Evolutionary conservation across 2,797 vertebrate species (phyloP).

Genomic region (Aeoliscus strigatus): DNA sequence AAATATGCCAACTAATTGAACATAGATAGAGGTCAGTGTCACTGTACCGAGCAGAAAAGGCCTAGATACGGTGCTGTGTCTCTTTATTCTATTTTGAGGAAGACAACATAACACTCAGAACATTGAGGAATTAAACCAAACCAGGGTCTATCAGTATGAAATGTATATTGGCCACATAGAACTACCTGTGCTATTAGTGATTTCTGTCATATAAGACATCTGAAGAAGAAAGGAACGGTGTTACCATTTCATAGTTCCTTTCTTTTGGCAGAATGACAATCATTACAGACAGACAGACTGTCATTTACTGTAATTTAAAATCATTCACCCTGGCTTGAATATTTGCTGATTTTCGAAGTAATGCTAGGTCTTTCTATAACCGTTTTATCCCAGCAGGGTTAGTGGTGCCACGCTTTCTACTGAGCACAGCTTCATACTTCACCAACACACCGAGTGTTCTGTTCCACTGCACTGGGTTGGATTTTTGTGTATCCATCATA

Average conservation of each 20-base stretch:
- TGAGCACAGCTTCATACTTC: too few species aligned
- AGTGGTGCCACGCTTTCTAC: too few species aligned
- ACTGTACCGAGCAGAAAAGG: conserved; percentile 34
- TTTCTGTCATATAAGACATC: conserved; percentile 5
- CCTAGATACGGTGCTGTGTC: conserved; percentile 46
- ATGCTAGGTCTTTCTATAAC: too few species aligned
- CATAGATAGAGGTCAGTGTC: conserved; percentile 23
- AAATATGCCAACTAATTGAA: conserved; percentile 25
- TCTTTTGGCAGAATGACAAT: conserved; percentile 17
- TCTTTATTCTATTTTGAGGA: conserved; percentile 62
- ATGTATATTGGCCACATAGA: conserved; percentile 15
- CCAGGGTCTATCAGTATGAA: conserved; percentile 21
- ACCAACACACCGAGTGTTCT: too few species aligned
- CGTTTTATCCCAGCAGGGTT: too few species aligned
- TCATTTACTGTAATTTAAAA: too few species aligned
- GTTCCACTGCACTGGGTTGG: too few species aligned
- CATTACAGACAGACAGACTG: too few species aligned
- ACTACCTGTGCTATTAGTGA: conserved; percentile 13
- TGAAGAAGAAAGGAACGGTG: conserved; percentile 26
- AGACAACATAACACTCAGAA: conserved; percentile 50
- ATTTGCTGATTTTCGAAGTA: too few species aligned
- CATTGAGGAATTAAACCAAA: conserved; percentile 31
- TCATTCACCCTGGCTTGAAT: too few species aligned
- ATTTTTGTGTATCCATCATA: too few species aligned
- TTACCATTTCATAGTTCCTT: too few species aligned